A percentile compares a stretch with the other conserved stretches of the same genome.
Evolutionary conservation across 2,113 vertebrate genomes (phyloP).

Genomic region (Genyomyrus donnyi): DNA sequence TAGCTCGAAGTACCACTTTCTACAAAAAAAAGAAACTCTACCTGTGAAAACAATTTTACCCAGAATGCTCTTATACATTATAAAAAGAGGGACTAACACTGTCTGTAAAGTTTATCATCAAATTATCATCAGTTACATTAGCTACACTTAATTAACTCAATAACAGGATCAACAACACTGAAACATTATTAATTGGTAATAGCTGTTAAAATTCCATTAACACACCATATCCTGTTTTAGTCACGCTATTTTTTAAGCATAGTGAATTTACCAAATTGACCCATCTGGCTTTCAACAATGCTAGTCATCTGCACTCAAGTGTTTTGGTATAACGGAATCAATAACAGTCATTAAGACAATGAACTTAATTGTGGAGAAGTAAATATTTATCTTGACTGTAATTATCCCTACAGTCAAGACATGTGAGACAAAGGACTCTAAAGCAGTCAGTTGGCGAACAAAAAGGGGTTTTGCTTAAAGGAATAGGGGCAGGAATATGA

Average conservation of each 20-base stretch:
- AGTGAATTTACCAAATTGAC: background rate
- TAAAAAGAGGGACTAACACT: background rate
- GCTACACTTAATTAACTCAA: background rate
- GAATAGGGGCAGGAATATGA: background rate
- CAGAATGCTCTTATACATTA: background rate
- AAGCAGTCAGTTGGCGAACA: background rate
- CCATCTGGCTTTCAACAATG: background rate
- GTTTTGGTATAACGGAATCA: background rate
- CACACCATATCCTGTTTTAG: background rate
- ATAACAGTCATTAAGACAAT: background rate
- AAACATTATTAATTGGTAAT: background rate
- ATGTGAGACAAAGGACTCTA: background rate
- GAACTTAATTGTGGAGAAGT: background rate
- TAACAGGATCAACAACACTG: background rate
- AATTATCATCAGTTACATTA: background rate
- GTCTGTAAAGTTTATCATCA: background rate
- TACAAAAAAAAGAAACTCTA: background rate
- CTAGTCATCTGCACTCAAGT: background rate
- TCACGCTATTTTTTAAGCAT: background rate
- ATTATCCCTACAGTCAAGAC: background rate
- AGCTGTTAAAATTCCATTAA: background rate
- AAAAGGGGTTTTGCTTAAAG: background rate
- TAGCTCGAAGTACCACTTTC: background rate
- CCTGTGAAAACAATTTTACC: background rate
- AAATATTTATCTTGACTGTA: background rate